Conservation (phyloP, 2,888 invertebrate genomes). For the Hirtodrosophila confusa region DNA sequence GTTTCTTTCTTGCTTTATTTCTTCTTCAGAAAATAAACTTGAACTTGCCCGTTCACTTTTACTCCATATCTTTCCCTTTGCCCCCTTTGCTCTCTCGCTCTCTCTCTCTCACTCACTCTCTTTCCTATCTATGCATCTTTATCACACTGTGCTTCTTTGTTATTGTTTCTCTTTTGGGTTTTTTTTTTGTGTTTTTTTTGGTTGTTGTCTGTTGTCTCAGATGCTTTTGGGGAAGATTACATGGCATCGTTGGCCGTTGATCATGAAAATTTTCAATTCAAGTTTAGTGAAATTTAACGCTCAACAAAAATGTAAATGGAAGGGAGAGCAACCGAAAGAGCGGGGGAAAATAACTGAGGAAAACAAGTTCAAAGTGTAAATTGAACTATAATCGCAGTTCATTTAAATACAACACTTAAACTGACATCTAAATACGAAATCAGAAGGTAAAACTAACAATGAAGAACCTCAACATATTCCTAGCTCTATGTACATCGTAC, state of each 20-base stretch:
- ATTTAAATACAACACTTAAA: no score
- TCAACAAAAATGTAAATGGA: conserved; percentile 21
- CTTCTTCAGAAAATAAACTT: conserved; percentile 75
- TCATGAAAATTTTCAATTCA: conserved; percentile 78
- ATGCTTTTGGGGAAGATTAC: conserved; percentile 50
- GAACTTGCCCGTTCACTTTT: conserved; percentile 79
- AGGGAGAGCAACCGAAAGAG: not conserved
- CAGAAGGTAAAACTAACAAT: no score
- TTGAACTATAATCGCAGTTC: no score
- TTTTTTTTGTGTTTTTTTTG: conserved; percentile 5
- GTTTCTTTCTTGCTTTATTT: conserved; percentile 34
- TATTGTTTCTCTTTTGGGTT: conserved; percentile 7
- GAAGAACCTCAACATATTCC: no score
- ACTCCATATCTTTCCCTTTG: conserved; percentile 59
- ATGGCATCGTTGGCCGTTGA: conserved; percentile 66
- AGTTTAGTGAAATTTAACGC: conserved; percentile 75
- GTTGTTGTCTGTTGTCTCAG: conserved; percentile 35
- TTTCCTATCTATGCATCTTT: conserved; percentile 3
- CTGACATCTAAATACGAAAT: no score
- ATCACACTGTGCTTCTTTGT: conserved; percentile 12
- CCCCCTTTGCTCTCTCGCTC: conserved; percentile 7
- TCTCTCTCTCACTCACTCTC: not conserved
- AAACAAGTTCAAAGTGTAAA: conserved; percentile 8
- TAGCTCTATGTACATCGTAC: no score
- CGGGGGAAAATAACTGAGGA: not conserved